Evolutionary conservation across 2,113 vertebrate species (phyloP), one percentile per base, ranked within the genome.

Genomic region (Gyps fulvus): DNA sequence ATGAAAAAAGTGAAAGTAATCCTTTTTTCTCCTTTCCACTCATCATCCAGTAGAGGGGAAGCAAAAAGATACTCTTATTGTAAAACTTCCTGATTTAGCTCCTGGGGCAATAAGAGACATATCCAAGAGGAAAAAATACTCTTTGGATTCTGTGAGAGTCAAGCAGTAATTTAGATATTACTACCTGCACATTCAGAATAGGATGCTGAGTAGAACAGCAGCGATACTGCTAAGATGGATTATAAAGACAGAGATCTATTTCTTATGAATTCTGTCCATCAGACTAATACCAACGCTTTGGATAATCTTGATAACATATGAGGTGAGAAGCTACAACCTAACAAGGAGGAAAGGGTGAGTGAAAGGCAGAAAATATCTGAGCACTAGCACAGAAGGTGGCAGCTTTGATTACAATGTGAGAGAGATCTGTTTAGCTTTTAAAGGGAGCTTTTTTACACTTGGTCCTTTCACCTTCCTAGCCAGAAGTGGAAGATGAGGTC

Each of bases 261-360:
- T 29, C 65, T 84, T 29, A 55, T 69, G 0, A 62, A 34, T 78
- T 71, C 29, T 82, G 16, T 42, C 18, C 3, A 10, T 54, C 14
- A 59, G 7, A 73, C 3, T 69, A 36, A 55, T n/a, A 55, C 0
- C 2, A 71, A 11, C 1, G 4, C 5, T 66, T 70, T 57, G 6
- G 36, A 76, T 36, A 87, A 66, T 66, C 25, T 79, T 81, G 8
- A 18, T 54, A 57, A 43, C 5, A 18, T 11, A n/a, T 11, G 34
- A 36, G 6, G 6, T 26, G 34, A 83, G 58, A 82, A 74, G 13
- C 9, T 59, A 9, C 23, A 79, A 25, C 4, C 2, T 55, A 71
- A 12, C 1, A 18, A 62, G 38, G 13, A 88, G 14, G 19, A 38
- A 83, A 62, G 18, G 2, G 5, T 45, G 21, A 36, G 11, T 29